A percentile compares a stretch with the other conserved stretches of the same genome.
Conservation (phyloP, 1,140 invertebrate species). For the Orchesella cincta region DNA sequence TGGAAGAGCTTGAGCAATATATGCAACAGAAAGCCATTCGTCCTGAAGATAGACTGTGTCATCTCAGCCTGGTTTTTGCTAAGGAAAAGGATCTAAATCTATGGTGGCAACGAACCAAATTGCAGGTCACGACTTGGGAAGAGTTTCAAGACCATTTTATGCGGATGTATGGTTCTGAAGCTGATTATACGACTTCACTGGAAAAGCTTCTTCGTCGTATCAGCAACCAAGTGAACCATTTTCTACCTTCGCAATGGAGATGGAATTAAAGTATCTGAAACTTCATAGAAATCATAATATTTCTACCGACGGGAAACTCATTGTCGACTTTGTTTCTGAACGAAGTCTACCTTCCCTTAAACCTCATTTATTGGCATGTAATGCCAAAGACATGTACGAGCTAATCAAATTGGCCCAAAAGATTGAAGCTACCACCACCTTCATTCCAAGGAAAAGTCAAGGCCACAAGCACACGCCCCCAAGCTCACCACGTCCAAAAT, state of each 20-base stretch:
- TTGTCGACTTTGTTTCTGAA: background rate
- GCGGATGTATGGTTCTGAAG: conserved; percentile 18
- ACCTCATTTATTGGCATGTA: background rate
- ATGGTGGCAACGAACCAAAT: conserved; percentile 20
- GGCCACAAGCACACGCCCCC: background rate
- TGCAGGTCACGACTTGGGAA: background rate
- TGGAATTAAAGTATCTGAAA: background rate
- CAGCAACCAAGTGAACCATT: background rate
- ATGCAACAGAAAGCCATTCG: background rate
- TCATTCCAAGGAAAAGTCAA: background rate
- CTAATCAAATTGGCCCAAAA: background rate
- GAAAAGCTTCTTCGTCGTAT: background rate
- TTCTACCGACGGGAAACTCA: background rate
- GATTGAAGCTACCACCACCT: background rate
- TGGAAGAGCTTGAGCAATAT: conserved; percentile 9
- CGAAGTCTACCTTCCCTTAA: background rate
- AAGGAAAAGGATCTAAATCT: background rate
- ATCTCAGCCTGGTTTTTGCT: background rate
- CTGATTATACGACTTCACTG: background rate
- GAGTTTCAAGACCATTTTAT: background rate
- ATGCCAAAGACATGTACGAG: background rate
- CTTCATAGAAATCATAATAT: background rate
- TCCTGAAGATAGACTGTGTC: background rate
- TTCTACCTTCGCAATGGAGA: background rate
- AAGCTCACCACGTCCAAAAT: background rate